A percentile compares a stretch with the other conserved stretches of the same genome.
phyloP scores from a whole-genome alignment of 2,888 invertebrate genomes.

The Lycaena phlaeas region DNA sequence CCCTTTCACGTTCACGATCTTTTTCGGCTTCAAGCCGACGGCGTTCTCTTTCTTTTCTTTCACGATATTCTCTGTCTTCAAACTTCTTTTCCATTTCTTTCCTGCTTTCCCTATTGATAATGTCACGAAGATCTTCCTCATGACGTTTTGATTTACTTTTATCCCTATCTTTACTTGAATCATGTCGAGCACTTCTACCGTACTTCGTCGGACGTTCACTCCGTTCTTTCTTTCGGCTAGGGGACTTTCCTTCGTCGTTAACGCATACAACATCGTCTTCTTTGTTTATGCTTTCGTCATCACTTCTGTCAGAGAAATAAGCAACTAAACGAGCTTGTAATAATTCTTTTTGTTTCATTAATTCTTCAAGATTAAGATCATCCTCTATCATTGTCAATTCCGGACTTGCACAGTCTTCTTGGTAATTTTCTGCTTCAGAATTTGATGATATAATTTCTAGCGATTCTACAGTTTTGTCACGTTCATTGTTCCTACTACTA shows the following conservation, averaged over 20 bases:
- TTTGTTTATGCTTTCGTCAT: constrained; percentile 47
- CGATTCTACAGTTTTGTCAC: constrained; percentile 33
- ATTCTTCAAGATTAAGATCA: constrained; percentile 88
- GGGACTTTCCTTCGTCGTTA: constrained; percentile 54
- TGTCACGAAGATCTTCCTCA: constrained; percentile 57
- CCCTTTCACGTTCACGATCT: constrained; percentile 27
- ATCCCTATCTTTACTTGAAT: constrained; percentile 43
- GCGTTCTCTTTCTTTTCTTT: constrained; percentile 46
- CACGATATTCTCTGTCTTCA: constrained; percentile 47
- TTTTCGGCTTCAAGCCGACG: constrained; percentile 39
- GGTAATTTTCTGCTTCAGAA: constrained; percentile 75
- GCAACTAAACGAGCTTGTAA: constrained; percentile 85
- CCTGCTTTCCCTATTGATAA: constrained; percentile 45
- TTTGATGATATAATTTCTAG: constrained; percentile 79
- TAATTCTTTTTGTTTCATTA: constrained; percentile 90
- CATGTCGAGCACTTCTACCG: constrained; percentile 51
- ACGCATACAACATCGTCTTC: constrained; percentile 59
- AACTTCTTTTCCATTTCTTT: constrained; percentile 43
- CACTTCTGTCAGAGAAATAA: constrained; percentile 79
- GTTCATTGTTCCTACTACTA: constrained; percentile 22
- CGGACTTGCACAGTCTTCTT: constrained; percentile 78
- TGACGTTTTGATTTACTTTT: constrained; percentile 37
- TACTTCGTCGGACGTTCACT: constrained; percentile 35
- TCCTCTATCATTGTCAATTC: constrained; percentile 86
- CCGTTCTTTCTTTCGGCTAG: constrained; percentile 49